Evolutionary conservation across 2,113 vertebrate genomes (phyloP).

Genomic region (Spilogale gracilis): DNA sequence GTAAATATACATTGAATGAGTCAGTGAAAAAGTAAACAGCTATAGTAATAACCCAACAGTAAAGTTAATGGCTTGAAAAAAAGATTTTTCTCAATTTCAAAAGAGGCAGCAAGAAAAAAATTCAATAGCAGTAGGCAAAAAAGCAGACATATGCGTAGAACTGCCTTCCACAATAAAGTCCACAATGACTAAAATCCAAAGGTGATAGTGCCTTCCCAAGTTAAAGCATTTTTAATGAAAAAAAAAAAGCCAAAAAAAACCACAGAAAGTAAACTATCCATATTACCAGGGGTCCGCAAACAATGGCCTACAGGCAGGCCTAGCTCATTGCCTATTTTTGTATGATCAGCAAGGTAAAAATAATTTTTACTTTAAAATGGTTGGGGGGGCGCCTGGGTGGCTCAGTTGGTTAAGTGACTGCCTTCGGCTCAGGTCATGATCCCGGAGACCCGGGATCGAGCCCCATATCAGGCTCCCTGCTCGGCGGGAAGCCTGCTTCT

Average conservation of each 20-base stretch:
- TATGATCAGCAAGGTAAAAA: not conserved
- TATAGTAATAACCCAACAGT: not conserved
- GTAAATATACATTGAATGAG: not conserved
- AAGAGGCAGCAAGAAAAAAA: not conserved
- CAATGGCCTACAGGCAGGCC: not conserved
- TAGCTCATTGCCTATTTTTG: not conserved
- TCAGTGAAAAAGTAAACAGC: not conserved
- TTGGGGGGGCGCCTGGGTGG: not conserved
- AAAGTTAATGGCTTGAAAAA: not conserved
- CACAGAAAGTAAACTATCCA: not conserved
- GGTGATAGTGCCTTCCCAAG: not conserved
- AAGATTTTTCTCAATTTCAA: slow-evolving; percentile 2
- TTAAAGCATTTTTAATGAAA: not conserved
- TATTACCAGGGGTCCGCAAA: not conserved
- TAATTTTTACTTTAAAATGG: not conserved
- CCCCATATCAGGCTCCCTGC: no score
- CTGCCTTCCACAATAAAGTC: not conserved
- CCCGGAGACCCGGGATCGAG: no score
- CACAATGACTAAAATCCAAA: not conserved
- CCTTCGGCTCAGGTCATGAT: no score
- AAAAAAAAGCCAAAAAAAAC: not conserved
- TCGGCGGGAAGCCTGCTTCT: not conserved
- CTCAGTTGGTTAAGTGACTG: not conserved
- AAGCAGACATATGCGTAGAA: not conserved
- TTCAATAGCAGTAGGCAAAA: not conserved